These are phyloP conservation scores for Alfaro cultratus DNA, from an alignment of 2,797 vertebrate genomes.

Conservation along the genomic window DNA sequence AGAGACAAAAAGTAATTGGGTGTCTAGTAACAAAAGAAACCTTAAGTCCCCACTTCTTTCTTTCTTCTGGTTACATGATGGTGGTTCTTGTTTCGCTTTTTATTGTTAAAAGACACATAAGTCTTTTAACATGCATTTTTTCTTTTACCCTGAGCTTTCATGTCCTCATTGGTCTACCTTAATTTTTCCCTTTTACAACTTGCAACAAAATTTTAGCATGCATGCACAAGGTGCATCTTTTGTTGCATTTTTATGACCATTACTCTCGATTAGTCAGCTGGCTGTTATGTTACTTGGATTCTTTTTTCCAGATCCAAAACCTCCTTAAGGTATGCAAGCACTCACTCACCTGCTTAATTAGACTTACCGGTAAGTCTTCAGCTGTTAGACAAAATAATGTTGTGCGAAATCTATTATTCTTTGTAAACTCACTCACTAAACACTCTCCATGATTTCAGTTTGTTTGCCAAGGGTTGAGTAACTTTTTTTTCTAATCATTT, in stretches of 20 bases:
- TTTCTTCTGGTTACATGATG: neutral
- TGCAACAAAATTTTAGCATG: neutral
- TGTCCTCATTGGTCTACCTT: neutral
- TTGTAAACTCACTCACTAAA: neutral
- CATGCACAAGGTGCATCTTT: neutral
- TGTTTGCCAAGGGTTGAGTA: neutral
- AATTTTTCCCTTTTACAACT: neutral
- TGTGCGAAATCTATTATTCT: neutral
- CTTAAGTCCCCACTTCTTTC: neutral
- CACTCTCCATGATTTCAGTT: neutral
- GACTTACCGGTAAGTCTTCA: neutral
- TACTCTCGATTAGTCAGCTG: neutral
- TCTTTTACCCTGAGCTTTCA: neutral
- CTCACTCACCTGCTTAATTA: neutral
- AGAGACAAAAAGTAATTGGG: neutral
- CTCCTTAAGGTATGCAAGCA: neutral
- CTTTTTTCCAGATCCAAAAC: neutral
- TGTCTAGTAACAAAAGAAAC: neutral
- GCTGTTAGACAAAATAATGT: neutral
- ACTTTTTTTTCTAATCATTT: neutral
- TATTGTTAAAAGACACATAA: neutral
- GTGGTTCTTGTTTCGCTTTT: neutral
- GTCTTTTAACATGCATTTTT: neutral
- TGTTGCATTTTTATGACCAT: neutral
- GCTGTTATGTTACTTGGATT: neutral